These are phyloP conservation scores for Nesogale talazaci DNA, from an alignment of 2,113 vertebrate species.

Conservation along the genomic window DNA sequence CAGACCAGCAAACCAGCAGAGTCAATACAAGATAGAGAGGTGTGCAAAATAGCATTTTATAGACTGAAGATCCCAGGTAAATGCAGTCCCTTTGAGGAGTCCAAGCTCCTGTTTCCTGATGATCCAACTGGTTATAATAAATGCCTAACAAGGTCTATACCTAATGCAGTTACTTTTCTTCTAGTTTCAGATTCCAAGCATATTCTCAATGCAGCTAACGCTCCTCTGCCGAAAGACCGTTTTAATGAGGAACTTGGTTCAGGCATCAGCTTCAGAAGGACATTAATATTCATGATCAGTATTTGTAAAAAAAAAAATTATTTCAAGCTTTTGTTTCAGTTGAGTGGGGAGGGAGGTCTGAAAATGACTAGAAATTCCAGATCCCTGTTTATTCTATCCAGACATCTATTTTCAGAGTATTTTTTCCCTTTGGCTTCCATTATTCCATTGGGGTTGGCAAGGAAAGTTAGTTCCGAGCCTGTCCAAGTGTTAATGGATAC, in stretches of 20 bases:
- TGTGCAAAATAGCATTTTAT: neutral
- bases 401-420: constrained; percentile 67
- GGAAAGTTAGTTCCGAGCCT: constrained; percentile 71
- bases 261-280: constrained; percentile 56
- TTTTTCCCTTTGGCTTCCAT: constrained; percentile 69
- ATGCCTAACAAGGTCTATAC: neutral
- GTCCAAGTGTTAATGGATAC: constrained; percentile 79
- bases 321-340: constrained; percentile 74
- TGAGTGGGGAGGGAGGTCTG: constrained; percentile 8
- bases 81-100: neutral
- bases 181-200: constrained; percentile 28
- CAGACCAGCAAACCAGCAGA: neutral
- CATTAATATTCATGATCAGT: constrained; percentile 80
- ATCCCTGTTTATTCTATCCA: constrained; percentile 65
- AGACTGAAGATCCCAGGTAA: neutral
- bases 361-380: constrained; percentile 73
- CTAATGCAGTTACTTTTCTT: neutral
- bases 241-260: constrained; percentile 68
- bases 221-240: constrained; percentile 27
- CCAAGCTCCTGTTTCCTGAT: neutral
- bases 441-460: constrained; percentile 76
- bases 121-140: neutral
- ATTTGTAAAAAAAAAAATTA: constrained; percentile 72
- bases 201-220: neutral
- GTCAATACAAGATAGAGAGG: rapidly evolving